A percentile compares a stretch with the other conserved stretches of the same genome.
These are phyloP conservation scores for Tenualosa ilisha DNA, from an alignment of 2,797 vertebrate genomes.

Conservation along the genomic window DNA sequence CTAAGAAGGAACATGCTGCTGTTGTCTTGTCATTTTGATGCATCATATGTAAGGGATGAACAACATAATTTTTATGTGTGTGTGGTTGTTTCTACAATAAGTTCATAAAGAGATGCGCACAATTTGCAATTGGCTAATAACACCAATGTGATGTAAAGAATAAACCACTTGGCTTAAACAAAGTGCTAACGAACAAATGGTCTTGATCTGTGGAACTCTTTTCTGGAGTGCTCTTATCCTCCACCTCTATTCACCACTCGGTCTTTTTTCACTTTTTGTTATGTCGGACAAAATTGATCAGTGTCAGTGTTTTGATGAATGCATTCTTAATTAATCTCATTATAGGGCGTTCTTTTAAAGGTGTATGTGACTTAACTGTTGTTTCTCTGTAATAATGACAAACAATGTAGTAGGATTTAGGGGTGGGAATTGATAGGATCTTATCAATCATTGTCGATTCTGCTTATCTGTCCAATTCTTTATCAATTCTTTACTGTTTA, in stretches of 20 bases:
- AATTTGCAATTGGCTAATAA: background rate
- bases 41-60: background rate
- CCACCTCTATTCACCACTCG: background rate
- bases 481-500: too few relatives aligned
- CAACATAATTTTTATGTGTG: background rate
- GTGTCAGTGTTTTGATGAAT: background rate
- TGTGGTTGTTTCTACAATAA: background rate
- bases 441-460: too few relatives aligned
- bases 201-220: background rate
- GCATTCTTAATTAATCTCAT: background rate
- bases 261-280: background rate
- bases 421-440: too few relatives aligned
- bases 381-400: background rate
- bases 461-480: too few relatives aligned
- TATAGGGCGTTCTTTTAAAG: background rate
- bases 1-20: background rate
- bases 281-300: background rate
- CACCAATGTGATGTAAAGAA: background rate
- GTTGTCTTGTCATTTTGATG: background rate
- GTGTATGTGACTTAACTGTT: too few relatives aligned
- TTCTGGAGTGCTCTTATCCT: background rate
- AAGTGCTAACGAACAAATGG: background rate
- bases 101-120: background rate
- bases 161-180: background rate
- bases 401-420: background rate